A percentile compares a stretch with the other conserved stretches of the same genome.
Evolutionary conservation across 92 coral and sea anemone species (phyloP).

Genomic region (Palythoa grandiflora): DNA sequence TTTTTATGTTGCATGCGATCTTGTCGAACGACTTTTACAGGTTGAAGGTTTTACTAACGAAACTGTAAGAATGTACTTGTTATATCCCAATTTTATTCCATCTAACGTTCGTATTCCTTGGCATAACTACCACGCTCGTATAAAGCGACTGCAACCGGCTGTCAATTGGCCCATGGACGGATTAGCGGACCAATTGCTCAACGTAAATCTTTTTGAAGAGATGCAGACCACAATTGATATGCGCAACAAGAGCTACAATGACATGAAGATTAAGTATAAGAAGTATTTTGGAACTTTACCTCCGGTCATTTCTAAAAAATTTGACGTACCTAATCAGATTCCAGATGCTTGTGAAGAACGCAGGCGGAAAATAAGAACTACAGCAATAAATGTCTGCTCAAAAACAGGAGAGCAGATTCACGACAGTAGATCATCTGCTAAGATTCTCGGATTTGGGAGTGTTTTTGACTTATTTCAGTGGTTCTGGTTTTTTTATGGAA

Average conservation of each 20-base stretch:
- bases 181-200: slow-evolving; percentile 36
- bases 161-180: slow-evolving; percentile 29
- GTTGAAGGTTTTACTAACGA: slow-evolving; percentile 33
- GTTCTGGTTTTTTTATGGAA: slow-evolving; percentile 38
- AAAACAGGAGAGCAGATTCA: slow-evolving; percentile 35
- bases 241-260: slow-evolving; percentile 48
- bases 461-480: slow-evolving; percentile 40
- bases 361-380: slow-evolving; percentile 25
- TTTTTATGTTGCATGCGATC: slow-evolving; percentile 41
- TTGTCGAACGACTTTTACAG: slow-evolving; percentile 39
- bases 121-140: neutral
- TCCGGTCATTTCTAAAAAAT: neutral
- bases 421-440: slow-evolving; percentile 36
- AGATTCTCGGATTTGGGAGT: slow-evolving; percentile 28
- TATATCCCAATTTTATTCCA: slow-evolving; percentile 16
- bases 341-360: slow-evolving; percentile 33
- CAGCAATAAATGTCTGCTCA: slow-evolving; percentile 24
- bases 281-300: slow-evolving; percentile 31
- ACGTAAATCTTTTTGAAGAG: slow-evolving; percentile 40
- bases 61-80: slow-evolving; percentile 11
- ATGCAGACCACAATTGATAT: slow-evolving; percentile 32
- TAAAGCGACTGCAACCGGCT: neutral
- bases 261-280: slow-evolving; percentile 39
- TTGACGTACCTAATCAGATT: neutral
- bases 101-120: neutral